Evolutionary conservation across 2,797 vertebrate species (phyloP).

Genomic region (Enteromius unitaeniatus): DNA sequence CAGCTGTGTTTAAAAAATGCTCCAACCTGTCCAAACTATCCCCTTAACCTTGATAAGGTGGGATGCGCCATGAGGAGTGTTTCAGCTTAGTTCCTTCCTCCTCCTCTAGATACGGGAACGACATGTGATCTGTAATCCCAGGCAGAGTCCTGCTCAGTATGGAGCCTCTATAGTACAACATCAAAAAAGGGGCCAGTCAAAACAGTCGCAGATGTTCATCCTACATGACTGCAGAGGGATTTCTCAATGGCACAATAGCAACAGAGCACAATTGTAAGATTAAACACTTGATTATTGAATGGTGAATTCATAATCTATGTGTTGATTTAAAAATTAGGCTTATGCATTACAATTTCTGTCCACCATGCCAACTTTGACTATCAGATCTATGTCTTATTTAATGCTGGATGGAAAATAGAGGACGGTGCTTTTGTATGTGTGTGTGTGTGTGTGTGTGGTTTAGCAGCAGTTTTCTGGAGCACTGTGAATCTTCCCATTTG

Average conservation of each 20-base stretch:
- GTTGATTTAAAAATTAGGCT: neutral
- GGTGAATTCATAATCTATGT: neutral
- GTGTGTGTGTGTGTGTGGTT: neutral
- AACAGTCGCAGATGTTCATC: slow-evolving; percentile 44
- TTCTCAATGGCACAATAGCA: neutral
- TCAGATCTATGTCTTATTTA: neutral
- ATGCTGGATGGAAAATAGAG: neutral
- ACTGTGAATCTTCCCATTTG: slow-evolving; percentile 39
- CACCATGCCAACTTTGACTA: neutral
- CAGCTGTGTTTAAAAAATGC: neutral
- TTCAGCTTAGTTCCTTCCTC: slow-evolving; percentile 29
- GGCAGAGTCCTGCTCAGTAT: slow-evolving; percentile 51
- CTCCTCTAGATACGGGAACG: slow-evolving; percentile 51
- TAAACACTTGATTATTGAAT: neutral
- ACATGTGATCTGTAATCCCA: slow-evolving; percentile 73
- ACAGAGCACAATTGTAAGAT: neutral
- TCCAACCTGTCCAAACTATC: neutral
- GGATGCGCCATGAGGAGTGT: neutral
- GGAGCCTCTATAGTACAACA: slow-evolving; percentile 49
- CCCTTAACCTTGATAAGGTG: neutral
- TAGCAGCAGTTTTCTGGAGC: slow-evolving; percentile 11
- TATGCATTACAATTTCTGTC: neutral
- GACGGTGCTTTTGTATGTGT: no score
- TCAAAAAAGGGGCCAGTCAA: slow-evolving; percentile 42
- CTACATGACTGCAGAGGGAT: neutral